Percentiles rank a stretch among this genome's conserved stretches.
Conservation (phyloP, 2,797 vertebrate species). For the Pantherophis alleghaniensis region DNA sequence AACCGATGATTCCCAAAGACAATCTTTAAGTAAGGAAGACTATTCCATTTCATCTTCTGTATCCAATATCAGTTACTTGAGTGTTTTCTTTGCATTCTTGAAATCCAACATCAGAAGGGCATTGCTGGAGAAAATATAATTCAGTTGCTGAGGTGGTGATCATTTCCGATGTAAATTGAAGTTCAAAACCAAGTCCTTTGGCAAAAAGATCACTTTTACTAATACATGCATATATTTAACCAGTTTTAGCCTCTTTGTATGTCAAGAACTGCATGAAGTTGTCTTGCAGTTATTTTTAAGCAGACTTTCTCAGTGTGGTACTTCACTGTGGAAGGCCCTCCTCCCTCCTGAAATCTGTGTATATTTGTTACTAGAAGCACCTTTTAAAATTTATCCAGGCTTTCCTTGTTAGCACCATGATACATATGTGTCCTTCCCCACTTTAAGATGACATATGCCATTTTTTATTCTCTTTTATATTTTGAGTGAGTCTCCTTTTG, state of each 20-base stretch:
- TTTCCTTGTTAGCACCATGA: not conserved
- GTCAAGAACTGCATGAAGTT: not conserved
- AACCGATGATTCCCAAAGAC: not conserved
- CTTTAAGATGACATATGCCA: not conserved
- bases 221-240: not conserved
- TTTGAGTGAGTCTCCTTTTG: not conserved
- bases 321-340: not conserved
- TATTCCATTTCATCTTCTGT: not conserved
- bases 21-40: not conserved
- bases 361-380: not conserved
- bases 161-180: not conserved
- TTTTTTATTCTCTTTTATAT: not conserved
- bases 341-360: not conserved
- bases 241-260: not conserved
- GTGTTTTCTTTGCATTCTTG: not conserved
- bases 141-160: not conserved
- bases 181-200: not conserved
- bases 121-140: not conserved
- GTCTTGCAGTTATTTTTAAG: not conserved
- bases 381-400: not conserved
- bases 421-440: not conserved
- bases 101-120: not conserved
- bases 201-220: not conserved
- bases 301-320: not conserved
- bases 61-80: not conserved